Conservation (phyloP, 2,888 invertebrate species). For the Ceraclea dissimilis region DNA sequence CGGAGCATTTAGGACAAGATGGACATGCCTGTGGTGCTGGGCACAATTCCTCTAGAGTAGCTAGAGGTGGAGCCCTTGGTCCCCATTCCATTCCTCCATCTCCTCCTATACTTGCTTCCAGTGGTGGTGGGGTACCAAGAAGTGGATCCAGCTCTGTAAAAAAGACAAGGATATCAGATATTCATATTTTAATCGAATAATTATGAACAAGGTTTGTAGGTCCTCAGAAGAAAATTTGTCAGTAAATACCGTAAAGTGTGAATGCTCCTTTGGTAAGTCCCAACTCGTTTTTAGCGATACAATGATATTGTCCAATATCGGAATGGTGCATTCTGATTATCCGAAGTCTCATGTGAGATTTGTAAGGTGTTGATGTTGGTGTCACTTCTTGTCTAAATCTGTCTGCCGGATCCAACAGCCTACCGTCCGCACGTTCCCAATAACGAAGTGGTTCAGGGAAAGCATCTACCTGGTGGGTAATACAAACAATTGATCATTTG, state of each 20-base stretch:
- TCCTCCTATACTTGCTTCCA: slow-evolving; percentile 30
- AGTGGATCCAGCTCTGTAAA: slow-evolving; percentile 18
- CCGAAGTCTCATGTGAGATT: slow-evolving; percentile 72
- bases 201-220: too few relatives aligned
- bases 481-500: not conserved
- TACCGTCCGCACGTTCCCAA: slow-evolving; percentile 75
- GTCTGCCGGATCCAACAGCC: slow-evolving; percentile 51
- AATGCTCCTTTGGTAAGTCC: slow-evolving; percentile 71
- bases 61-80: slow-evolving; percentile 38
- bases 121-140: slow-evolving; percentile 38
- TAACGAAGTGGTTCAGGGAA: slow-evolving; percentile 79
- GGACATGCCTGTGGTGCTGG: slow-evolving; percentile 40
- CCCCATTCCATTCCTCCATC: slow-evolving; percentile 40
- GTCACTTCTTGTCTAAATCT: slow-evolving; percentile 33
- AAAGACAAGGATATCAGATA: not conserved
- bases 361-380: slow-evolving; percentile 38
- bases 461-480: slow-evolving; percentile 59
- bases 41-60: slow-evolving; percentile 44
- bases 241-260: slow-evolving; percentile 53
- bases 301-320: slow-evolving; percentile 73
- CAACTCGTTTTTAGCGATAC: slow-evolving; percentile 77
- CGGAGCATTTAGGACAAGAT: slow-evolving; percentile 39
- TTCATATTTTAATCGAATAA: not conserved
- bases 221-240: too few relatives aligned
- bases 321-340: slow-evolving; percentile 58